Percentiles rank a stretch among this genome's conserved stretches.
Evolutionary conservation across 2,888 invertebrate species (phyloP).

Genomic region (Chirona hameri): DNA sequence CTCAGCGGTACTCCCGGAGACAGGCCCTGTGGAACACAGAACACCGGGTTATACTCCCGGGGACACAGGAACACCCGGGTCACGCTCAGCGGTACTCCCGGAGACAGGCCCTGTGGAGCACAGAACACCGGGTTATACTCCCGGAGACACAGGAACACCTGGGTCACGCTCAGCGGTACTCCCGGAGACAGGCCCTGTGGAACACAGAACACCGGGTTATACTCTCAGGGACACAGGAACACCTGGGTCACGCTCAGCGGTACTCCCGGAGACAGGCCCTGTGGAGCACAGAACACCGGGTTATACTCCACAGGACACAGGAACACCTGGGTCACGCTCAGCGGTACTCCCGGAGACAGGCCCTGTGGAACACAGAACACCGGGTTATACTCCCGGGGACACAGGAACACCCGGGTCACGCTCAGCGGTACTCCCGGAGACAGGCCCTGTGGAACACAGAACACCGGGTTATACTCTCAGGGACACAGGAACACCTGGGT

Average conservation of each 20-base stretch:
- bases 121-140: conserved; percentile 50
- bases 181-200: conserved; percentile 41
- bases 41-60: no score
- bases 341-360: conserved; percentile 48
- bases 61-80: conserved; percentile 64
- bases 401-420: conserved; percentile 61
- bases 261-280: conserved; percentile 43
- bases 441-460: not conserved
- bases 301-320: no score
- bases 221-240: no score
- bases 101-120: conserved; percentile 37
- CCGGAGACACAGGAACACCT: conserved; percentile 65
- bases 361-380: not conserved
- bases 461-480: no score
- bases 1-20: conserved; percentile 51
- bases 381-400: no score
- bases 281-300: conserved; percentile 45
- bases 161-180: conserved; percentile 55
- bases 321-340: conserved; percentile 61
- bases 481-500: conserved; percentile 64
- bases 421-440: conserved; percentile 51
- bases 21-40: not conserved
- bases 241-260: conserved; percentile 59
- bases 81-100: conserved; percentile 54
- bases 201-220: conserved; percentile 47